phyloP scores from a whole-genome alignment of 1,140 invertebrate species.

The Ladona fulva region DNA sequence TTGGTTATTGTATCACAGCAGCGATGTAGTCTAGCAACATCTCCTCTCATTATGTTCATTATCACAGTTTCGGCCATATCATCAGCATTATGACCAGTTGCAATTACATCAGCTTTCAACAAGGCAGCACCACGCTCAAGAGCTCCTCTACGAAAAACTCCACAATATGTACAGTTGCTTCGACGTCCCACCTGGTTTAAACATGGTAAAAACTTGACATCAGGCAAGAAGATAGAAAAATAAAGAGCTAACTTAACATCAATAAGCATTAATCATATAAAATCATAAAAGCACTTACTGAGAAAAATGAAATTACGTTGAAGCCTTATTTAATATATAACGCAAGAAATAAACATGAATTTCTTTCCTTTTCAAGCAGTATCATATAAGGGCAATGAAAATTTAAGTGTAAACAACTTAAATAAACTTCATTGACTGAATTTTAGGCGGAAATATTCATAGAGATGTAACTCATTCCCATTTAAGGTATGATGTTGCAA shows the following conservation, averaged over 20 bases:
- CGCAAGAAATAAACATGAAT: no score
- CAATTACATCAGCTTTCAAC: conserved; percentile 84
- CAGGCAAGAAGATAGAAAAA: no score
- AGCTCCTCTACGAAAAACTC: conserved; percentile 92
- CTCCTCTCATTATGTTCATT: conserved; percentile 96
- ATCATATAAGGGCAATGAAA: no score
- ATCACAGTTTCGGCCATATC: conserved; percentile 98
- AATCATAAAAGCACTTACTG: not conserved
- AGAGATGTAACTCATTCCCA: no score
- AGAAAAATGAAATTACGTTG: no score
- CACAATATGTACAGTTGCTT: conserved; percentile 99
- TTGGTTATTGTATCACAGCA: conserved; percentile 40
- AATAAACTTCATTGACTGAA: no score
- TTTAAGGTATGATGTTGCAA: no score
- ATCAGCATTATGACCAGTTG: conserved; percentile 98
- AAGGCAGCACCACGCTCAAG: conserved; percentile 85
- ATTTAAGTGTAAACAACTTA: no score
- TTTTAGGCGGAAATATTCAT: no score
- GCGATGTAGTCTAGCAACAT: conserved; percentile 84
- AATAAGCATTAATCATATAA: not conserved
- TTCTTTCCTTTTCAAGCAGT: no score
- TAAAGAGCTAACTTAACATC: no score
- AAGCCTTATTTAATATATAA: no score
- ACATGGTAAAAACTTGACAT: not conserved
- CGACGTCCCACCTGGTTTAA: conserved; percentile 73